Base-by-base conservation (phyloP, 2,113 vertebrate genomes). In the Tetrao urogallus region DNA sequence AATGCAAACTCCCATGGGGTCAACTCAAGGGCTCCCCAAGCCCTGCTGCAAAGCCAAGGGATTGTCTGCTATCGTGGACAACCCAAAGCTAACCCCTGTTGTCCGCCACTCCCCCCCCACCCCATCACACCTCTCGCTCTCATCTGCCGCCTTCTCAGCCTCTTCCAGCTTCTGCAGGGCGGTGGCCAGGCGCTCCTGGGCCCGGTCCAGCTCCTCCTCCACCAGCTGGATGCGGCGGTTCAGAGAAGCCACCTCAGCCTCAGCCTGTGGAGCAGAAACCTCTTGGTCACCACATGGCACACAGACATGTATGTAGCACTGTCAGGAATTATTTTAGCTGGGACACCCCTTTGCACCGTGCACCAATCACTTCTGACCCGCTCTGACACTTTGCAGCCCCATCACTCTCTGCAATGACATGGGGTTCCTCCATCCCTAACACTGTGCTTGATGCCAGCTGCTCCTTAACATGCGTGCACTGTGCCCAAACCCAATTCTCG, bases 161-260 rank as follows among this genome's bases (percentile, higher is more conserved):
- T 40, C 40, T 40, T 40, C 40, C 40, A 40, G 40, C 40, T 40
- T 40, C 40, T 40, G 40, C 40, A 40, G 40, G 40, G 40, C 40
- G 40, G 40, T 40, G 40, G 40, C 40, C 40, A 40, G 40, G 40
- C 40, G 40, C 40, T 40, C 40, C 40, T 40, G 40, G 40, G 40
- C 40, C 40, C 40, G 40, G 40, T 40, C 40, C 40, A 40, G 40
- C 40, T 40, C 40, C 40, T 40, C 40, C 40, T 40, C 40, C 40
- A 99, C 99, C 96, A 99, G 98, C 97, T 99, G 99, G 97, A 99
- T 99, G 63, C 99, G 99, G 83, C 99, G 98, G 98, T 99, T 99
- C 86, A 99, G 98, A 84, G 98, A 99, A 20, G 99, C 99, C 93
- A 99, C 99, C 91, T 99, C 99, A 19, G 99, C 98, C 96, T 99